Base-by-base conservation (phyloP, 2,113 vertebrate species). In the Psittacula cyanocephala region DNA sequence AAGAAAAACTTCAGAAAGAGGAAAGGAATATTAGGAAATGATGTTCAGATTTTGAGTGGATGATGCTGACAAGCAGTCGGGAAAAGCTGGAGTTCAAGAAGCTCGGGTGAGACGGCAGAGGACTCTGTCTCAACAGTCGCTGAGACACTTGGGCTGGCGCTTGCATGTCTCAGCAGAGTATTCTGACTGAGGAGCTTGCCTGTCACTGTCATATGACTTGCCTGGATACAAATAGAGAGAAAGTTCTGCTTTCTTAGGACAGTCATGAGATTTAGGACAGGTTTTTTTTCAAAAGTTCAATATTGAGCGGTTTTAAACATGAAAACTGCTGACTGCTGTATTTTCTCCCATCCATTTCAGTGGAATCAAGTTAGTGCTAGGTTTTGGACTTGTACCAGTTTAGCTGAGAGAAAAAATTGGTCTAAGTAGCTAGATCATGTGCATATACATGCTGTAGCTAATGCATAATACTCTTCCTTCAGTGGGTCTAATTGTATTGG, bases 71-170 rank as follows among this genome's bases (percentile, higher is more conserved):
- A 13, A 68, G 59, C 57, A 59, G 57, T 44, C 59, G 86, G 86
- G 81, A 72, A 63, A 57, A 75, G 78, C 47, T 75, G 83, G 53
- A 95, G 94, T 92, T 96, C 91, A 95, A 93, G 94, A 65, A 92
- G 91, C 68, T 95, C 0, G 77, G 72, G 77, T 89, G 76, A 93
- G 91, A 92, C 88, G 83, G 60, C 88, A 92, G 74, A 88, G 77
- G 76, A 81, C 41, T 31, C 63, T 52, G 76, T 60, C 82, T 72
- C 76, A 10, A 50, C 82, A 50, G 59, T 14, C 53, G 24, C 92
- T 11, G 44, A 84, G 72, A n/a, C 92, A 65, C 72, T 93, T 57
- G 90, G 88, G 33, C 85, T 78, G 87, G 86, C 7, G 22, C 90
- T 93, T 25, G 60, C 2, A 8, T 4, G 22, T 88, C 88, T 95